Evolutionary conservation across 1,140 invertebrate genomes (phyloP).

Genomic region (Cherax quadricarinatus): DNA sequence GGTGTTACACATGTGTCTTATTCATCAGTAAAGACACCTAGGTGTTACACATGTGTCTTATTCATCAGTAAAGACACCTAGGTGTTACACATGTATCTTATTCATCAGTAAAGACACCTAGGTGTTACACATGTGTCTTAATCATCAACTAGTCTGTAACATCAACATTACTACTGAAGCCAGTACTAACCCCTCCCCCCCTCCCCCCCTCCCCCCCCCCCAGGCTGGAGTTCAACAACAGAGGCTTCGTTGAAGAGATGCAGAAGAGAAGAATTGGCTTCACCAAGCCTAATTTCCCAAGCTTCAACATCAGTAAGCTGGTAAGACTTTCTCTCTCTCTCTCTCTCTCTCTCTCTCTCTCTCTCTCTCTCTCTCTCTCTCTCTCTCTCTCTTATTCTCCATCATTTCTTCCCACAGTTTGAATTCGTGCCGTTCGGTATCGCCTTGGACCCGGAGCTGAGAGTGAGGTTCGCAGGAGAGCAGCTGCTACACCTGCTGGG

Average conservation of each 20-base stretch:
- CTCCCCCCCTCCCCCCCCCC: too few relatives aligned
- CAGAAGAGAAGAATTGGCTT: not conserved
- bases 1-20: too few relatives aligned
- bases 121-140: too few relatives aligned
- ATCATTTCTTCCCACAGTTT: conserved; percentile 23
- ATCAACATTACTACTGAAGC: too few relatives aligned
- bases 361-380: conserved; percentile 1
- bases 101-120: too few relatives aligned
- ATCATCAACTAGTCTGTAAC: too few relatives aligned
- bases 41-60: too few relatives aligned
- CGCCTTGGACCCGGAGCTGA: conserved; percentile 33
- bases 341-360: too few relatives aligned
- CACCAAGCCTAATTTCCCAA: conserved; percentile 1
- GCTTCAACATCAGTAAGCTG: conserved; percentile 30
- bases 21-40: too few relatives aligned
- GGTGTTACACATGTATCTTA: too few relatives aligned
- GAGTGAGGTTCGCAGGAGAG: conserved; percentile 38
- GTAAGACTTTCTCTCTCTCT: not conserved
- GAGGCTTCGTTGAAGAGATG: conserved; percentile 22
- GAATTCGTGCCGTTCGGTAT: conserved; percentile 55
- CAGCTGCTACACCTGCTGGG: conserved; percentile 48
- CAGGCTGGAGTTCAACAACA: conserved; percentile 29
- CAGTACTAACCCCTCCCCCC: too few relatives aligned
- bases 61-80: too few relatives aligned
- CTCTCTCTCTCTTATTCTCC: not conserved